Evolutionary conservation across 2,113 vertebrate genomes (phyloP), one percentile per base, ranked within the genome.

Genomic region (Sebastes fasciatus): DNA sequence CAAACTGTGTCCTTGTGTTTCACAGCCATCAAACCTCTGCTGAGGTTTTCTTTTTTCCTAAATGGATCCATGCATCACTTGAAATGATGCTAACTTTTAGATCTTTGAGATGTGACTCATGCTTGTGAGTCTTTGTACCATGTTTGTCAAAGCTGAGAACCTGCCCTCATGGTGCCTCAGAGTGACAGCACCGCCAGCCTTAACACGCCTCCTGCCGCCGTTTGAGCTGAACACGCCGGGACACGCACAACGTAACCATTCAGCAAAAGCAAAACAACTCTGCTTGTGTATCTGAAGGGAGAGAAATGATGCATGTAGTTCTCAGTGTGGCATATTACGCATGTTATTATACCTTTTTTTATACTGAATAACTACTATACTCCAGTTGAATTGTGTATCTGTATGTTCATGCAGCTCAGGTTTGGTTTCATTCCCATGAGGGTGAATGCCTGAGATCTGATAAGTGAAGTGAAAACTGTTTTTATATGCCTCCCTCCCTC

Each of bases 121-220:
- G 64, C 43, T 65, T 67, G 58, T 26, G 67, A 34, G 48, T 63
- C 68, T 79, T 55, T 77, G 51, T 60, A 1, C 12, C 0, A 4
- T 78, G 66, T 65, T 82, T 69, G 71, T 86, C 63, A 55, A 54
- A 46, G 21, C 67, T 40, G 49, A 85, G 74, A 83, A 26, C 8
- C 17, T 74, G 74, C 84, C 87, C 88, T 63, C 79, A 76, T 74
- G 69, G 63, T 79, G 67, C 81, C 75, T 78, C 77, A 26, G 76
- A 89, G 80, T 86, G 91, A 89, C 91, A 87, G 81, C 85, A 82
- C 86, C 52, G 43, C 62, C 89, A 89, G 72, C 57, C 77, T 65
- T 1, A 34, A 2, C 73, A 80, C 89, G 64, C 79, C 17, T 63
- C 21, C 58, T 58, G 61, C 78, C 63, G 55, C 82, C 6, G 45